Conservation (phyloP, 2,888 invertebrate species). For the Nezara viridula region DNA sequence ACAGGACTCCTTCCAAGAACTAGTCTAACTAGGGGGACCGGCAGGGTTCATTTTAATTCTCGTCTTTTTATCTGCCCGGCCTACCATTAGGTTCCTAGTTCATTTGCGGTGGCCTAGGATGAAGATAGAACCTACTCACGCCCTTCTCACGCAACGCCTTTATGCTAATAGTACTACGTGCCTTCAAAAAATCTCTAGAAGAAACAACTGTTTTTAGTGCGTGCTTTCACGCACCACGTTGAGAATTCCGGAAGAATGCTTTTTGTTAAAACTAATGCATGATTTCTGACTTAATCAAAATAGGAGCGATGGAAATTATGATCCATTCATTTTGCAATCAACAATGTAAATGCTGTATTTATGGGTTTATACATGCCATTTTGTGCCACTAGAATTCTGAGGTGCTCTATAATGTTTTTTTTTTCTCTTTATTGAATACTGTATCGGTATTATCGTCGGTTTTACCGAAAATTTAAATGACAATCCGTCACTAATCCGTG, state of each 20-base stretch:
- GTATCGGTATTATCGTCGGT: no score
- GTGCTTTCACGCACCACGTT: not conserved
- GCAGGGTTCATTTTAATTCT: not conserved
- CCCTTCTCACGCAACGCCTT: not conserved
- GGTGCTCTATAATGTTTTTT: no score
- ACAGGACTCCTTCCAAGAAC: slow-evolving; percentile 27
- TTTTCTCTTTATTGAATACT: no score
- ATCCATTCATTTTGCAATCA: no score
- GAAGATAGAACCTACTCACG: not conserved
- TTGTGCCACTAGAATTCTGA: no score
- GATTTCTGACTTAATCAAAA: no score
- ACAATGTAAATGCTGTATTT: no score
- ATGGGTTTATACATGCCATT: no score
- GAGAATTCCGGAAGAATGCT: not conserved
- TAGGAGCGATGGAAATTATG: no score
- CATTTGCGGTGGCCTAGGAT: not conserved
- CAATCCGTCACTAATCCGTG: no score
- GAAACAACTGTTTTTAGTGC: slow-evolving; percentile 23
- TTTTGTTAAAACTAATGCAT: not conserved
- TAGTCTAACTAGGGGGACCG: slow-evolving; percentile 6
- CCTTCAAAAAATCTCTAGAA: not conserved
- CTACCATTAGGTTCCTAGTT: slow-evolving; percentile 15
- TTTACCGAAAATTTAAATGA: no score
- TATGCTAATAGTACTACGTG: slow-evolving; percentile 32
- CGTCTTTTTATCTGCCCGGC: slow-evolving; percentile 12